A percentile compares a stretch with the other conserved stretches of the same genome.
These are phyloP conservation scores for Coleophora flavipennella DNA, from an alignment of 2,888 invertebrate genomes.

Conservation along the genomic window DNA sequence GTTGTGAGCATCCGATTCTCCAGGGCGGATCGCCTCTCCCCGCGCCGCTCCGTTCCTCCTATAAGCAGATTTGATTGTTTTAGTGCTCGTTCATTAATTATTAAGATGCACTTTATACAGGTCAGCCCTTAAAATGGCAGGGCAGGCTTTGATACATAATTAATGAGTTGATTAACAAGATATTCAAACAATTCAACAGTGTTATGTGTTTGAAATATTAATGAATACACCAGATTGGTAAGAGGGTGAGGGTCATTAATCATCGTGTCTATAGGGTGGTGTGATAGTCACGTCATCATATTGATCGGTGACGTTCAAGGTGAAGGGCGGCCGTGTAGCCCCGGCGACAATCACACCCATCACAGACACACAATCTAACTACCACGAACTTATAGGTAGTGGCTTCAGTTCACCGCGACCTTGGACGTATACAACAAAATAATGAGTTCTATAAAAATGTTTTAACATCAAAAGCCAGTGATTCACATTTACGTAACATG, in stretches of 20 bases:
- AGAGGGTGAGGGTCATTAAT: conserved; percentile 31
- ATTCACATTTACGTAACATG: conserved; percentile 4
- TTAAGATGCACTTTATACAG: not conserved
- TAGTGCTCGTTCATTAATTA: too few relatives aligned
- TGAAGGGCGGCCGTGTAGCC: conserved; percentile 33
- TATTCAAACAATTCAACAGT: too few relatives aligned
- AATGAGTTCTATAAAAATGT: conserved; percentile 14
- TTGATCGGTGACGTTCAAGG: conserved; percentile 56
- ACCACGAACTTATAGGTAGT: conserved; percentile 21
- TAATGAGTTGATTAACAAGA: too few relatives aligned
- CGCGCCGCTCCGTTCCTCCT: conserved; percentile 83
- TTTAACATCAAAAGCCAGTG: conserved; percentile 11
- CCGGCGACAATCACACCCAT: conserved; percentile 24
- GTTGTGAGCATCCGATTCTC: conserved; percentile 83
- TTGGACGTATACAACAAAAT: conserved; percentile 11
- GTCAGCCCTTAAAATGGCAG: too few relatives aligned
- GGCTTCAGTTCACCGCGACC: conserved; percentile 22
- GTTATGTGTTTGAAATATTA: too few relatives aligned
- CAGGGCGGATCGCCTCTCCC: conserved; percentile 71
- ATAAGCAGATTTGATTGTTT: conserved; percentile 20
- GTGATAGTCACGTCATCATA: conserved; percentile 42
- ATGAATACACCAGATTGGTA: too few relatives aligned
- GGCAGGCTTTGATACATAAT: too few relatives aligned
- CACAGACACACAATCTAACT: conserved; percentile 27
- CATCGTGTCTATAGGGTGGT: conserved; percentile 27